A percentile compares a stretch with the other conserved stretches of the same genome.
Evolutionary conservation across 2,797 vertebrate genomes (phyloP).

Genomic region (Myotis vivesi): DNA sequence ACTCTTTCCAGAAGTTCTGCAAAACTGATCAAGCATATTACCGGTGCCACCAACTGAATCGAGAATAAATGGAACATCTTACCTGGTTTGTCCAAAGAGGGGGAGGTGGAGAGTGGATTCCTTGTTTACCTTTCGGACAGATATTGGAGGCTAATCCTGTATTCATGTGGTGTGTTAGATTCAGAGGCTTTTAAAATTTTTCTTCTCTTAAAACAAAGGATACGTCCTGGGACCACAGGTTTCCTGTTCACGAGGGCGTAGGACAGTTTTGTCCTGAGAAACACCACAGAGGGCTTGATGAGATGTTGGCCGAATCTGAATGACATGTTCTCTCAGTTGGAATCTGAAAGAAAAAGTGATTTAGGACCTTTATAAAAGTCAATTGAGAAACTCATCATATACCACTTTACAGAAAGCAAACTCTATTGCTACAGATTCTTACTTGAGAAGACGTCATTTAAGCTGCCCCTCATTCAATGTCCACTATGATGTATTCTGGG

Average conservation of each 20-base stretch:
- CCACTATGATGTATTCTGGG: neutral
- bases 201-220: conserved; percentile 83
- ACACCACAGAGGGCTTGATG: conserved; percentile 89
- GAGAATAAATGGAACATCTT: conserved; percentile 78
- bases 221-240: conserved; percentile 92
- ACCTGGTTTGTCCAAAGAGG: conserved; percentile 78
- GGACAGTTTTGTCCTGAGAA: conserved; percentile 90
- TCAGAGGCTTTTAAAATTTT: neutral
- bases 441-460: neutral
- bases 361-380: neutral
- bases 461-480: neutral
- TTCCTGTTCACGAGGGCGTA: conserved; percentile 93
- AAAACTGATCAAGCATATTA: conserved; percentile 80
- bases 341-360: conserved; percentile 70
- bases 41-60: conserved; percentile 74
- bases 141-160: neutral
- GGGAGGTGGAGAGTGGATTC: rapidly evolving
- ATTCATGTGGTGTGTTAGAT: neutral
- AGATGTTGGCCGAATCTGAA: conserved; percentile 90
- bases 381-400: neutral
- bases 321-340: conserved; percentile 69
- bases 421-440: neutral
- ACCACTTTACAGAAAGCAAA: neutral
- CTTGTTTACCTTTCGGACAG: neutral
- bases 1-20: conserved; percentile 83